Conservation (phyloP, 2,888 invertebrate species). For the Micoletzkya japonica region DNA sequence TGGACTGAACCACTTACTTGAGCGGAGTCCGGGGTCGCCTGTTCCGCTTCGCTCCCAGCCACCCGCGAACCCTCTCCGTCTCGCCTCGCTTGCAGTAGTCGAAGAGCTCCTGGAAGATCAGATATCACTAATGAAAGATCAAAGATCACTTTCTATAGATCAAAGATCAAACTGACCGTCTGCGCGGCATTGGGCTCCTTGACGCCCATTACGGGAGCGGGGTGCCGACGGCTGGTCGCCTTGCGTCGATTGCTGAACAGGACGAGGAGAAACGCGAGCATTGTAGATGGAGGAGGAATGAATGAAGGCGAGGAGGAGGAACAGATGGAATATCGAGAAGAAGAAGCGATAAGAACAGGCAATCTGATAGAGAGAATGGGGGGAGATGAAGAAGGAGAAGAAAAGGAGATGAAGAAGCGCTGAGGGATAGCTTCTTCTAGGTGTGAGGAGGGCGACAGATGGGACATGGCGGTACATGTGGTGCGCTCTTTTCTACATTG, state of each 20-base stretch:
- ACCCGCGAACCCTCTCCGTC: slow-evolving; percentile 45
- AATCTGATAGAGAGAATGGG: too few relatives aligned
- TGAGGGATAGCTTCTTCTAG: neutral
- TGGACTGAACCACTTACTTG: slow-evolving; percentile 36
- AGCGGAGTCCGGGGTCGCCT: slow-evolving; percentile 49
- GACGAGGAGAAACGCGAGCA: neutral
- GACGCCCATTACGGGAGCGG: slow-evolving; percentile 9
- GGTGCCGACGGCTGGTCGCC: neutral
- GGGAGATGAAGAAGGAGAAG: too few relatives aligned
- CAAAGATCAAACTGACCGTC: slow-evolving; percentile 8
- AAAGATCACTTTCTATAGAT: neutral
- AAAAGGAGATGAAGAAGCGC: neutral
- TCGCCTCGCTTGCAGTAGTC: slow-evolving; percentile 54
- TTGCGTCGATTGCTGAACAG: too few relatives aligned
- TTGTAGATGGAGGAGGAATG: neutral
- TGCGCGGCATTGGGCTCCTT: slow-evolving; percentile 25
- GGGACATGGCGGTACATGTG: too few relatives aligned
- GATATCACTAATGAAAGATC: neutral
- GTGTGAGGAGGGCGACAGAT: too few relatives aligned
- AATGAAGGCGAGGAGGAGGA: neutral
- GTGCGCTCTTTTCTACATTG: neutral
- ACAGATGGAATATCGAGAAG: too few relatives aligned
- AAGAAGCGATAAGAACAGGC: too few relatives aligned
- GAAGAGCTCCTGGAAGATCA: slow-evolving; percentile 43
- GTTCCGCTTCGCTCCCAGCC: slow-evolving; percentile 44